A percentile compares a stretch with the other conserved stretches of the same genome.
Conservation (phyloP, 2,888 invertebrate genomes). For the Rhaphigaster nebulosa region DNA sequence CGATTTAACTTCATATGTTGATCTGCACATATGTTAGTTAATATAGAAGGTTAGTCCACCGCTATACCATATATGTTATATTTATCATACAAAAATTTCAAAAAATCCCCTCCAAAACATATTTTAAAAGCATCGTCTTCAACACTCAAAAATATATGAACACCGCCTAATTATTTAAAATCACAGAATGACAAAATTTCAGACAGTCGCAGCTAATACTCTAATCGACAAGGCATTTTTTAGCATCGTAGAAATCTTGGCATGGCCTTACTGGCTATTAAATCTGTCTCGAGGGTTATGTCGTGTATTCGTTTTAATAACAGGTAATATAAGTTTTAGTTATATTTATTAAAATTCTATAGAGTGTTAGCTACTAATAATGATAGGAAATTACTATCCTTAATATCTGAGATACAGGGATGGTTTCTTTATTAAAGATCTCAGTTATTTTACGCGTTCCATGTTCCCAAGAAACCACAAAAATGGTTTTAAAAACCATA, state of each 20-base stretch:
- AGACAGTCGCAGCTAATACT: background rate
- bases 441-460: too few relatives aligned
- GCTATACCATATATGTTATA: background rate
- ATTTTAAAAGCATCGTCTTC: background rate
- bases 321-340: background rate
- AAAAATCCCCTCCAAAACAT: background rate
- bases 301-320: background rate
- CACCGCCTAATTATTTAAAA: background rate
- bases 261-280: background rate
- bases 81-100: constrained; percentile 18
- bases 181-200: background rate
- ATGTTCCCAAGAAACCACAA: too few relatives aligned
- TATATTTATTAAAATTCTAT: background rate
- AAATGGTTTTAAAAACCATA: too few relatives aligned
- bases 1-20: background rate
- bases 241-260: background rate
- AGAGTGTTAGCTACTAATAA: background rate
- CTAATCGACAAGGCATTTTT: background rate
- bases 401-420: too few relatives aligned
- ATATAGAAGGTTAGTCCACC: background rate
- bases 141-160: background rate
- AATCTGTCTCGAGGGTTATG: background rate
- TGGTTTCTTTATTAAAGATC: too few relatives aligned
- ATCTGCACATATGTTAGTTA: background rate
- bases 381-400: background rate